Evolutionary conservation across 2,888 invertebrate species (phyloP).

Genomic region (Amphipoea oculea): DNA sequence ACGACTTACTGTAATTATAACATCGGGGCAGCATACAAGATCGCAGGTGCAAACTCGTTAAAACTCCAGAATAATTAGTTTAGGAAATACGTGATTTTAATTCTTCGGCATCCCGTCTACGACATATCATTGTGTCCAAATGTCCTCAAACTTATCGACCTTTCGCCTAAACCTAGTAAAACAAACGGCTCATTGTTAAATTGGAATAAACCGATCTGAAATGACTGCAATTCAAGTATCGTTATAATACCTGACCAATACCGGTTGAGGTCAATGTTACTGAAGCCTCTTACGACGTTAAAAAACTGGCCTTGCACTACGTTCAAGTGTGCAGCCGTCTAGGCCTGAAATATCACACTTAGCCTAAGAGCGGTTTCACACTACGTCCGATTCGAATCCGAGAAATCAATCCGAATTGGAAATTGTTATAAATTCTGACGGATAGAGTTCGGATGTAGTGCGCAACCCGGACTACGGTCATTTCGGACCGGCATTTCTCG

Average conservation of each 20-base stretch:
- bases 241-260: slow-evolving; percentile 1
- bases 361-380: not conserved
- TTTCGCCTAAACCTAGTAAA: slow-evolving; percentile 7
- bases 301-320: not conserved
- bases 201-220: not conserved
- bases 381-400: too few species aligned
- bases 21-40: not conserved
- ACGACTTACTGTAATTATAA: too few species aligned
- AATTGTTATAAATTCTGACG: too few species aligned
- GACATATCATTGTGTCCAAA: slow-evolving; percentile 19
- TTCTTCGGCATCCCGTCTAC: not conserved
- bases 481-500: too few species aligned
- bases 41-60: not conserved
- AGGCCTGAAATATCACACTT: not conserved
- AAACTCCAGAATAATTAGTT: not conserved
- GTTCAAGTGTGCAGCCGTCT: not conserved
- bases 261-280: not conserved
- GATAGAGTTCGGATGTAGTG: too few species aligned
- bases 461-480: too few species aligned
- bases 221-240: not conserved
- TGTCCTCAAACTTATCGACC: slow-evolving; percentile 26
- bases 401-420: too few species aligned
- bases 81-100: not conserved
- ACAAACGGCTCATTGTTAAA: slow-evolving; percentile 1
- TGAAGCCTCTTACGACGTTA: not conserved